Evolutionary conservation across 2,797 vertebrate species (phyloP), one percentile per base, ranked within the genome.

Genomic region (Apodemus agrarius): DNA sequence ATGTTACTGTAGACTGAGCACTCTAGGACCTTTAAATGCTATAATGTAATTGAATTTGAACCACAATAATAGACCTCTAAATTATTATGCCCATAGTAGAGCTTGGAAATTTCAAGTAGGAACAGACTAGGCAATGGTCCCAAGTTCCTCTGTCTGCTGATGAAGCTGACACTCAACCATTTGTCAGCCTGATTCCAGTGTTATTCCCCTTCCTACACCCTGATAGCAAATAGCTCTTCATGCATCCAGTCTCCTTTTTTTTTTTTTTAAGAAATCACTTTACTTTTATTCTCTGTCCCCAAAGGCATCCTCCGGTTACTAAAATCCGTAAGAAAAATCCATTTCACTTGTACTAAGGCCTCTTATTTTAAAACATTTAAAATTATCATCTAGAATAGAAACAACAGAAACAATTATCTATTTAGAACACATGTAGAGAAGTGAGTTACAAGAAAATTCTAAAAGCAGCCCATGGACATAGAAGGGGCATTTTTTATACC

Each of bases 11-110:
- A 93, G 46, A 88, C 52, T 34, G 87, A 37, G 19, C 21, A 52
- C 9, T 89, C 65, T 75, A 93, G 93, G 76, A 89, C 21, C 59
- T 92, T 96, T 89, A 52, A 67, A 54, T 96, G 59, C 52, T 91
- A 16, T 86, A 76, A 95, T 74, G 22, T 93, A 96, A 95, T 86
- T 96, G 94, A 92, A 97, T 91, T 94, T 74, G 57, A 90, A 88
- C 22, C 90, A 81, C 46, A 94, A 19, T 93, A 85, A 88, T 85
- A 96, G 31, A 78, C 11, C 16, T 81, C 11, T 93, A 94, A 90
- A 90, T 90, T 88, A 89, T 91, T 94, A 81, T 82, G 3, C 81
- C 40, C 46, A 83, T 49, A 80, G 78, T 96, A 72, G 24, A 86
- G 22, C 67, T 96, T 86, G 91, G 46, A 96, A 97, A 97, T 90